phyloP scores from a whole-genome alignment of 2,888 invertebrate species.

The Hybos culiciformis region DNA sequence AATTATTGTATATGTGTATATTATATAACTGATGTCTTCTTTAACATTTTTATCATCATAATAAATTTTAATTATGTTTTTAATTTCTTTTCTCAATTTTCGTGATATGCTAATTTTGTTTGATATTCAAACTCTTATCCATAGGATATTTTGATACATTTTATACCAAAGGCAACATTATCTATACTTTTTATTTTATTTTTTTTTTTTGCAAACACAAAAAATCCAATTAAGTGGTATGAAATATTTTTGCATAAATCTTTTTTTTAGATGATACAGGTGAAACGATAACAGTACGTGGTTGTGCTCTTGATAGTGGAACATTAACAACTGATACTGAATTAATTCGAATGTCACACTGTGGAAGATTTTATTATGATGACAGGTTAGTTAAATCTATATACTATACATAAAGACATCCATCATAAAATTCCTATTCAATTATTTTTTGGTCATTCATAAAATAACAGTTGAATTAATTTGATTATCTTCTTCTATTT shows the following conservation, averaged over 20 bases:
- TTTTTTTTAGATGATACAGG: slow-evolving; percentile 73
- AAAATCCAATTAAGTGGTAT: not conserved
- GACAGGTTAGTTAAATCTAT: slow-evolving; percentile 45
- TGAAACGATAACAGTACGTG: slow-evolving; percentile 72
- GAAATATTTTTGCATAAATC: not conserved
- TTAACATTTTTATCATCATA: too few relatives aligned
- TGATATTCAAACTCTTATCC: too few relatives aligned
- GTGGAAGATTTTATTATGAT: slow-evolving; percentile 85
- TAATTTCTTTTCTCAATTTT: too few relatives aligned
- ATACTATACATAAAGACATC: not conserved
- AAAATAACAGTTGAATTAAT: not conserved
- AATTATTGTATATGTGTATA: too few relatives aligned
- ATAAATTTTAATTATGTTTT: too few relatives aligned
- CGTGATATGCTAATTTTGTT: too few relatives aligned
- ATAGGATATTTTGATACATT: too few relatives aligned
- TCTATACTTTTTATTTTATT: too few relatives aligned
- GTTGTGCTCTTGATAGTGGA: slow-evolving; percentile 90
- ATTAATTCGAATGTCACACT: slow-evolving; percentile 93
- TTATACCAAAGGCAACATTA: too few relatives aligned
- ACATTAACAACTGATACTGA: slow-evolving; percentile 92
- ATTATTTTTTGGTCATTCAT: slow-evolving; percentile 1
- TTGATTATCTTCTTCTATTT: not conserved
- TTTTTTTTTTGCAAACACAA: too few relatives aligned
- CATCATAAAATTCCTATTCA: not conserved
- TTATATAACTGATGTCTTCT: too few relatives aligned